A percentile compares a stretch with the other conserved stretches of the same genome.
Evolutionary conservation across 1,140 invertebrate genomes (phyloP).

Genomic region (Lethocerus indicus): DNA sequence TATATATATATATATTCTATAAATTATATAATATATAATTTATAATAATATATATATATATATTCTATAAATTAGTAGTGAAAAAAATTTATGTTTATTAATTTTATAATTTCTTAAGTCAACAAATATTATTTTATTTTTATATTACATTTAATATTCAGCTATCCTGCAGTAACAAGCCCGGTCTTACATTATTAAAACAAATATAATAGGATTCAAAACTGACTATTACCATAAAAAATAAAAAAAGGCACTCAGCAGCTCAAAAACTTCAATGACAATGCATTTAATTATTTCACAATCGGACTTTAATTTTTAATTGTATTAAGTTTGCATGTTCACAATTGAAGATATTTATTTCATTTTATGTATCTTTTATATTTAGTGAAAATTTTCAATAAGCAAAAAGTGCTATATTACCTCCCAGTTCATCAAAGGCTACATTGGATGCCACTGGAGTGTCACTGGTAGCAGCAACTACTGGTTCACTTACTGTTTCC

Average conservation of each 20-base stretch:
- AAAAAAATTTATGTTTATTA: constrained; percentile 8
- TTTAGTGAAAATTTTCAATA: background rate
- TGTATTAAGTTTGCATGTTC: background rate
- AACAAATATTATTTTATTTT: no score
- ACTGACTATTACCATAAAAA: background rate
- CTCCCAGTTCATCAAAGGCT: constrained; percentile 50
- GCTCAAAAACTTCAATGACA: no score
- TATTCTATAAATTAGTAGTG: background rate
- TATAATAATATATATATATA: background rate
- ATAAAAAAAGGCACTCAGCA: background rate
- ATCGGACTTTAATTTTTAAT: background rate
- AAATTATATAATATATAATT: background rate
- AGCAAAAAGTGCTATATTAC: constrained; percentile 24
- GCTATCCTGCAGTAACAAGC: no score
- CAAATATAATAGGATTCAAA: no score
- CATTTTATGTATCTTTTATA: background rate
- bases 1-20: background rate
- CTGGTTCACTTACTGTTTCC: no score
- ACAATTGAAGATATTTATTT: background rate
- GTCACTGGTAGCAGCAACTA: no score
- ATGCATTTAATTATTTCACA: background rate
- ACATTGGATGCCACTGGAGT: constrained; percentile 13
- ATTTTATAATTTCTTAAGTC: no score
- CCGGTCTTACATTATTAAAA: no score
- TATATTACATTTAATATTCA: no score